Percentiles rank a stretch among this genome's conserved stretches.
Conservation (phyloP, 2,888 invertebrate species). For the Galeruca laticollis region DNA sequence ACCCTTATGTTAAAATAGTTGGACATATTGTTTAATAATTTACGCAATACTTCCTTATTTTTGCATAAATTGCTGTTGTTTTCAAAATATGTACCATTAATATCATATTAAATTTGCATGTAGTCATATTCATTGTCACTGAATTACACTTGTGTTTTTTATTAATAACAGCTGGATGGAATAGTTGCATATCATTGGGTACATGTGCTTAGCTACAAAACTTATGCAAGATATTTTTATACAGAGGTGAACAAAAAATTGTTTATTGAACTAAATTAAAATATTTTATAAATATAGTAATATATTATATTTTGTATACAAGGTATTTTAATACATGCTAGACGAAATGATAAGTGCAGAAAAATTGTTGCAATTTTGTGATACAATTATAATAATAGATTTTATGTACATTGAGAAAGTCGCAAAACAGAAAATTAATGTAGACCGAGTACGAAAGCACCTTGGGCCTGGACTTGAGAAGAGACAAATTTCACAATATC, state of each 20-base stretch:
- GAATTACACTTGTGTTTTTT: neutral
- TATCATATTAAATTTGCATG: neutral
- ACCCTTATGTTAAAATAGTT: neutral
- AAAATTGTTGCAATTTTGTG: no score
- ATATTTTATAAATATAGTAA: neutral
- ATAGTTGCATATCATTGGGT: slow-evolving; percentile 1
- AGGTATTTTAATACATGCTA: no score
- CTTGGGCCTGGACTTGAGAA: no score
- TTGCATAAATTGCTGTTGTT: neutral
- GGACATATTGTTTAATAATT: slow-evolving; percentile 9
- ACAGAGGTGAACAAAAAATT: slow-evolving; percentile 2
- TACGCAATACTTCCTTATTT: neutral
- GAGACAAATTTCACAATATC: no score
- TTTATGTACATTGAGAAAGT: no score
- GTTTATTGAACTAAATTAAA: neutral
- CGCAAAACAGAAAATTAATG: no score
- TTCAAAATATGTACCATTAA: neutral
- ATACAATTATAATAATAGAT: no score
- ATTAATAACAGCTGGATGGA: neutral
- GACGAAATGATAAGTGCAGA: no score
- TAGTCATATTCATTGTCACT: neutral
- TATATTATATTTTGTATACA: neutral
- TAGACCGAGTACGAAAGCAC: neutral
- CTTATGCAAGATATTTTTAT: slow-evolving; percentile 11
- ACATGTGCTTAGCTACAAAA: slow-evolving; percentile 9